A percentile compares a stretch with the other conserved stretches of the same genome.
Evolutionary conservation across 1,140 invertebrate genomes (phyloP).

Genomic region (Monochamus saltuarius): DNA sequence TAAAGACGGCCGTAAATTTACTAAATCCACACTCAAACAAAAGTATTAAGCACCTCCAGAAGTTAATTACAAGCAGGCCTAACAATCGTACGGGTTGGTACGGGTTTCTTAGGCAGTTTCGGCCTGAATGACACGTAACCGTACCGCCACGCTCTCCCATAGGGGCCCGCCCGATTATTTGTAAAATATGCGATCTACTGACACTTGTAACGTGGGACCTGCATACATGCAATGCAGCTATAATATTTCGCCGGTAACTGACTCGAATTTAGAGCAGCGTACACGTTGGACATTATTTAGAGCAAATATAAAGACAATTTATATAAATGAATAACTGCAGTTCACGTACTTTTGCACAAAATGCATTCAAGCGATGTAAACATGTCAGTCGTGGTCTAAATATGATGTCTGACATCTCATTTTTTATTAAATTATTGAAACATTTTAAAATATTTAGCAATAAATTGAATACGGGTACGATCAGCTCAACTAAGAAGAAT

Average conservation of each 20-base stretch:
- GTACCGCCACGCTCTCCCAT: constrained; percentile 23
- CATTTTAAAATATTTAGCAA: too few species aligned
- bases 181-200: constrained; percentile 38
- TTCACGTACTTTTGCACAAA: too few species aligned
- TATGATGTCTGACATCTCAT: too few species aligned
- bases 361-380: too few species aligned
- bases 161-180: constrained; percentile 25
- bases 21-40: constrained; percentile 24
- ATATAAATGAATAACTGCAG: neutral
- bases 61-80: constrained; percentile 27
- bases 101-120: constrained; percentile 28
- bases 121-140: constrained; percentile 20
- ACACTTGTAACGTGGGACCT: constrained; percentile 34
- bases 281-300: neutral
- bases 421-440: too few species aligned
- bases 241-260: neutral
- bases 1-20: constrained; percentile 1
- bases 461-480: too few species aligned
- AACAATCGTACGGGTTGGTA: constrained; percentile 36
- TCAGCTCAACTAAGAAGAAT: too few species aligned
- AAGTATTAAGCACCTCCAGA: constrained; percentile 27
- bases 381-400: too few species aligned
- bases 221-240: constrained; percentile 31
- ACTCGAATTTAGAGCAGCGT: neutral
- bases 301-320: neutral